phyloP scores from a whole-genome alignment of 2,888 invertebrate species.

The Marasmarcha lunaedactyla region DNA sequence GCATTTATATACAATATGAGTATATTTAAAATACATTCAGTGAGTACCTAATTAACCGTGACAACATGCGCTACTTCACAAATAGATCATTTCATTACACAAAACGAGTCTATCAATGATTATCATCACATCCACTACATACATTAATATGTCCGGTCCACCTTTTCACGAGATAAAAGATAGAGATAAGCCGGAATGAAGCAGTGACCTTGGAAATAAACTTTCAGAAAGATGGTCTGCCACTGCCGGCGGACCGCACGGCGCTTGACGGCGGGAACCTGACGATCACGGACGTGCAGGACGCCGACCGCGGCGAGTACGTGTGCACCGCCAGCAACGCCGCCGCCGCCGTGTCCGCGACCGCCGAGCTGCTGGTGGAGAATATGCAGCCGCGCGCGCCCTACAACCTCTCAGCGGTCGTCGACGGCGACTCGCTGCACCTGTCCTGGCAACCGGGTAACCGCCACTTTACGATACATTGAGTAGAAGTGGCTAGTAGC shows the following conservation, averaged over 20 bases:
- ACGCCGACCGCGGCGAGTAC: slow-evolving; percentile 89
- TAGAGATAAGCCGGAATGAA: no score
- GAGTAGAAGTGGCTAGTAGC: background rate
- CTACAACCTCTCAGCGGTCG: slow-evolving; percentile 84
- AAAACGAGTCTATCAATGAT: no score
- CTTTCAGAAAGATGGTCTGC: slow-evolving; percentile 83
- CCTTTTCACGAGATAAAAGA: no score
- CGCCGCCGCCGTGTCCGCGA: slow-evolving; percentile 85
- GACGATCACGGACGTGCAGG: slow-evolving; percentile 83
- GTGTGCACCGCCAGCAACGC: slow-evolving; percentile 88
- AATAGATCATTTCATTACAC: no score
- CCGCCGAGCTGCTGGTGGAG: slow-evolving; percentile 85
- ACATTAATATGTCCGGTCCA: no score
- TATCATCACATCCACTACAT: no score
- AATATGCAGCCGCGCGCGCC: slow-evolving; percentile 93
- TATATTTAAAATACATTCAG: no score
- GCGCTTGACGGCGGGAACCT: slow-evolving; percentile 81
- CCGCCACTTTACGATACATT: background rate
- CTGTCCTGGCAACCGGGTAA: slow-evolving; percentile 83
- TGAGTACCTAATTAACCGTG: no score
- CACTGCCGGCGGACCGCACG: slow-evolving; percentile 76
- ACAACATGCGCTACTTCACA: no score
- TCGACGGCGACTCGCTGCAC: slow-evolving; percentile 78
- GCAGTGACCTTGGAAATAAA: no score
- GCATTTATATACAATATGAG: no score